Percentiles rank a stretch among this genome's conserved stretches.
phyloP scores from a whole-genome alignment of 2,797 vertebrate genomes.

The Sebastes itinus region DNA sequence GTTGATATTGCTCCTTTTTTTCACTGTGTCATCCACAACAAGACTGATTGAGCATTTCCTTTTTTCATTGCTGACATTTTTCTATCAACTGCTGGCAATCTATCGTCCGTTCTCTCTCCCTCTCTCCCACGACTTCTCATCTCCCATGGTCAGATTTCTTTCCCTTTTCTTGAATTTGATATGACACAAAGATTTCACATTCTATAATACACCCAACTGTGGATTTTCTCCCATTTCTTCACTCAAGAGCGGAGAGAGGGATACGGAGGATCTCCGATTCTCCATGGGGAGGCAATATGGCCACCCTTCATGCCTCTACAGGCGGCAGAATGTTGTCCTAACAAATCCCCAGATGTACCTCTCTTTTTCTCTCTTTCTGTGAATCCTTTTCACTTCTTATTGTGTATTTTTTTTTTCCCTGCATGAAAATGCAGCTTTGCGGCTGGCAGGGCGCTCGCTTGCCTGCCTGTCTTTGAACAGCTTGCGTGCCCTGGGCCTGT shows the following conservation, averaged over 20 bases:
- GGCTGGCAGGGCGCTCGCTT: slow-evolving; percentile 64
- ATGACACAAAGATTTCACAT: slow-evolving; percentile 31
- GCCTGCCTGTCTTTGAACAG: slow-evolving; percentile 80
- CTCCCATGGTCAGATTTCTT: slow-evolving; percentile 11
- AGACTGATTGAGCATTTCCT: slow-evolving; percentile 7
- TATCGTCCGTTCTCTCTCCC: background rate
- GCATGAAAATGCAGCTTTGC: slow-evolving; percentile 66
- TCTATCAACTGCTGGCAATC: slow-evolving; percentile 3
- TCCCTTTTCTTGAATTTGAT: slow-evolving; percentile 26
- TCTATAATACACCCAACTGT: background rate
- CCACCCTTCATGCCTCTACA: slow-evolving; percentile 65
- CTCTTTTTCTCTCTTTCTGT: slow-evolving; percentile 29
- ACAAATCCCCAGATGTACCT: slow-evolving; percentile 71
- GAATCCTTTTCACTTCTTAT: slow-evolving; percentile 62
- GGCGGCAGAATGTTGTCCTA: slow-evolving; percentile 64
- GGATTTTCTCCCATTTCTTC: slow-evolving; percentile 19
- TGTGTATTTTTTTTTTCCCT: slow-evolving; percentile 32
- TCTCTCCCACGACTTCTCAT: slow-evolving; percentile 22
- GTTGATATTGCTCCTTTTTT: background rate
- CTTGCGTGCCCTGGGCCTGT: slow-evolving; percentile 82
- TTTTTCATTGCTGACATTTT: slow-evolving; percentile 29
- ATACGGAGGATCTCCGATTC: slow-evolving; percentile 32
- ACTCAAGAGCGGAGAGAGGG: slow-evolving; percentile 14
- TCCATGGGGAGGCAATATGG: slow-evolving; percentile 52
- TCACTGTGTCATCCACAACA: background rate